Evolutionary conservation across 2,113 vertebrate species (phyloP).

Genomic region (Myotis lucifugus): DNA sequence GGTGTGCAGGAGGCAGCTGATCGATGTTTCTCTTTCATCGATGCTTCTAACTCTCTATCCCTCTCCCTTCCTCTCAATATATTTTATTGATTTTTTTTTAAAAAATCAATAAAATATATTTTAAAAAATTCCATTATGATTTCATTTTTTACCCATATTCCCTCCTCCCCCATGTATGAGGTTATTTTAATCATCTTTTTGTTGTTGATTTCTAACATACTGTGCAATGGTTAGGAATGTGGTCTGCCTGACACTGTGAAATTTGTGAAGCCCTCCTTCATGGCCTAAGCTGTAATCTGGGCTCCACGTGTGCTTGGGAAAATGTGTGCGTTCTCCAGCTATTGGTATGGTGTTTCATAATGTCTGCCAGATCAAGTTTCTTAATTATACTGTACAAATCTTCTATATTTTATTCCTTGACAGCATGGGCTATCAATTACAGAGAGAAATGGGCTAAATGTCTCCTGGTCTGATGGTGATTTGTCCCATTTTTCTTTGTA

Average conservation of each 20-base stretch:
- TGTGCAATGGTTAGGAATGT: neutral
- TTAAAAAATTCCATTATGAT: neutral
- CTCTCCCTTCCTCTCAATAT: no score
- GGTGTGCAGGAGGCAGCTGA: no score
- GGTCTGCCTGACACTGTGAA: neutral
- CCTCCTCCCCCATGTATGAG: neutral
- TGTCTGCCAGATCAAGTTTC: conserved; percentile 19
- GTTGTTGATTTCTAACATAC: conserved; percentile 5
- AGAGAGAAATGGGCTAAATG: neutral
- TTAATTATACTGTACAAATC: neutral
- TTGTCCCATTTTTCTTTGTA: conserved; percentile 4
- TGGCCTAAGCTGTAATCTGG: neutral
- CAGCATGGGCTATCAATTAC: neutral
- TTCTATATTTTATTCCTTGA: conserved; percentile 18
- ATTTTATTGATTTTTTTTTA: no score
- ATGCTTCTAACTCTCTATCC: no score
- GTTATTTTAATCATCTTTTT: conserved; percentile 16
- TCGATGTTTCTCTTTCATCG: no score
- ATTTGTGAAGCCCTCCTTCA: conserved; percentile 16
- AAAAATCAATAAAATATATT: neutral
- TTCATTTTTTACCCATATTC: neutral
- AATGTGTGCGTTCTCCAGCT: neutral
- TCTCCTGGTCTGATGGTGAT: neutral
- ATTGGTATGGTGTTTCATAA: neutral
- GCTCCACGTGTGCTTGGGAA: neutral